Base-by-base conservation (phyloP, 2,888 invertebrate species). In the Polydrusus tereticollis region DNA sequence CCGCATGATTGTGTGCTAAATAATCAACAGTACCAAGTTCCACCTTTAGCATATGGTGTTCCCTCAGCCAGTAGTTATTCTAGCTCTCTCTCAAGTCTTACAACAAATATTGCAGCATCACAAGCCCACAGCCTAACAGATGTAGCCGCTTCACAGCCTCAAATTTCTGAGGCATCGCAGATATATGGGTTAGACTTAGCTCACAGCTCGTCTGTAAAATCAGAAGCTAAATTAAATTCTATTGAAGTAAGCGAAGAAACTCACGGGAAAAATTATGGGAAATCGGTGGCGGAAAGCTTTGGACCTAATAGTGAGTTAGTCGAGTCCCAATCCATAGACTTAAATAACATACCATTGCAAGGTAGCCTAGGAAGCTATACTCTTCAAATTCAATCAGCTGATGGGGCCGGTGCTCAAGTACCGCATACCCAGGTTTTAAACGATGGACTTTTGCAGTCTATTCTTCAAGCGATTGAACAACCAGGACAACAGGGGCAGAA, bases 391-490 rank as follows among this genome's bases (percentile, higher is more conserved):
- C 93, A 93, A 80, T 87, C 92, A 0, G 90, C 92, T 0, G 89
- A 91, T 76, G 88, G 88, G 10, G 82, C 85, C 80, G 79, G 83
- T 0, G 87, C 82, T 76, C 86, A 85, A 3, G 88, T 80, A 20
- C 90, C 93, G 60, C 94, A 95, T 78, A 92, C 92, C 12, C 93
- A 94, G 82, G 88, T 95, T 0, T 84, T 95, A 0, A 94, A 94
- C 0, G 92, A 94, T 81, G 94, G 93, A 0, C 86, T 95, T 0
- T 83, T 95, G 0, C 94, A 94, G 81, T 93, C 94, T 62, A 94
- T 95, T 67, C 83, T 95, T 1, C 90, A 93, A 73, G 95, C 94
- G 0, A 94, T 95, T 57, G 95, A 95, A 80, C 91, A 94, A 75
- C 93, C 93, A 0, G 76, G 76, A 23, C 83, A 81, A 66, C 65